These are phyloP conservation scores for Magallana gigas DNA, from an alignment of 1,140 invertebrate genomes.

Conservation along the genomic window DNA sequence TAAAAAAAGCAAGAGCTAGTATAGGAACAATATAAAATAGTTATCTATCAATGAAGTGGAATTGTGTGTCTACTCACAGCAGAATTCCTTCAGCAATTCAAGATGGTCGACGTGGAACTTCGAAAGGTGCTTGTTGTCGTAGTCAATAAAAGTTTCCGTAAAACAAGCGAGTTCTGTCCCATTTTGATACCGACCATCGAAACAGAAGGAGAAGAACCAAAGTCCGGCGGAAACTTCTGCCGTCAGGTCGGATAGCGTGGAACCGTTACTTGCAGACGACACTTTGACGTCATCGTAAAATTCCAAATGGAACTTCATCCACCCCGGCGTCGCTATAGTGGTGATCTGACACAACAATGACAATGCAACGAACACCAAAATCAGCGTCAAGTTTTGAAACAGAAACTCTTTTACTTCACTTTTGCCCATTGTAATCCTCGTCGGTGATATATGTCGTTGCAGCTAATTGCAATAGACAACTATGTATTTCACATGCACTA, in stretches of 20 bases:
- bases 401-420: neutral
- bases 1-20: neutral
- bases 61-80: neutral
- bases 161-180: slow-evolving; percentile 15
- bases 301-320: slow-evolving; percentile 20
- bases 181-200: slow-evolving; percentile 1
- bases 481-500: too few relatives aligned
- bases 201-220: slow-evolving; percentile 14
- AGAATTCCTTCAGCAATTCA: slow-evolving; percentile 3
- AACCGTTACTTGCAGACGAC: neutral
- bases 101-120: neutral
- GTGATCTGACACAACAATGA: neutral
- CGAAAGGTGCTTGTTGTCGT: neutral
- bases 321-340: slow-evolving; percentile 2
- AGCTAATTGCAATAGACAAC: too few relatives aligned
- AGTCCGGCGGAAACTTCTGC: neutral
- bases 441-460: neutral
- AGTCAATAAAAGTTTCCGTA: slow-evolving; percentile 10
- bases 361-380: neutral
- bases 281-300: neutral
- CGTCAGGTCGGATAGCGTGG: neutral
- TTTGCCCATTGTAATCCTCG: neutral
- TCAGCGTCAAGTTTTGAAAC: neutral
- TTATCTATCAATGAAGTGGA: too few relatives aligned
- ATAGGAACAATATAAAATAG: neutral